A percentile compares a stretch with the other conserved stretches of the same genome.
These are phyloP conservation scores for Volucella zonaria DNA, from an alignment of 2,888 invertebrate genomes.

Conservation along the genomic window DNA sequence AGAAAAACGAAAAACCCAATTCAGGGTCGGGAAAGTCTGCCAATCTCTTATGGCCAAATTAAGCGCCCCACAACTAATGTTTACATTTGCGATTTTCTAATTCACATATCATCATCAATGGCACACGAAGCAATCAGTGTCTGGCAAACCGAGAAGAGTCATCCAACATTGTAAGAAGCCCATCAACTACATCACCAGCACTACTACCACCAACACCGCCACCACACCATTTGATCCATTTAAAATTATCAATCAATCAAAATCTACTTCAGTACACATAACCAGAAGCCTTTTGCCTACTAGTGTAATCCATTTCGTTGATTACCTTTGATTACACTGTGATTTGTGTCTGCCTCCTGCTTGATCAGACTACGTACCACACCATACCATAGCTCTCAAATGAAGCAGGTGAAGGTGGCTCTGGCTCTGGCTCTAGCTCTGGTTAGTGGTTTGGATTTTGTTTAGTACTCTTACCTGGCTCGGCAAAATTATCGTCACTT, in stretches of 20 bases:
- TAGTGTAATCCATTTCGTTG: conserved; percentile 75
- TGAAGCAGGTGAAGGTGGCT: conserved; percentile 42
- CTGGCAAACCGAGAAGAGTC: background rate
- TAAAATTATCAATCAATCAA: conserved; percentile 75
- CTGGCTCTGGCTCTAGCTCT: background rate
- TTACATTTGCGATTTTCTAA: conserved; percentile 61
- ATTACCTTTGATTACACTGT: conserved; percentile 76
- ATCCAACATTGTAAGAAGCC: conserved; percentile 18
- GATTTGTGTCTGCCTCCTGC: conserved; percentile 74
- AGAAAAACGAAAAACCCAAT: conserved; percentile 3
- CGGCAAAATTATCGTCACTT: conserved; percentile 65
- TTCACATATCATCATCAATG: conserved; percentile 69
- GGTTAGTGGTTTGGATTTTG: background rate
- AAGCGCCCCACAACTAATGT: conserved; percentile 51
- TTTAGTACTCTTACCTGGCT: background rate
- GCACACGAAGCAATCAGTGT: conserved; percentile 53
- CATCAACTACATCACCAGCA: conserved; percentile 5
- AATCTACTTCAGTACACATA: conserved; percentile 71
- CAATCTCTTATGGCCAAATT: conserved; percentile 14
- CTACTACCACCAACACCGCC: background rate
- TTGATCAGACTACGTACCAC: conserved; percentile 13
- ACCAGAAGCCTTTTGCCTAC: conserved; percentile 74
- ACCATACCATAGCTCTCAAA: background rate
- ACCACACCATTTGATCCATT: conserved; percentile 62
- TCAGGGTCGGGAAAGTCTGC: background rate